These are phyloP conservation scores for Thera obeliscata DNA, from an alignment of 2,888 invertebrate species.

Conservation along the genomic window DNA sequence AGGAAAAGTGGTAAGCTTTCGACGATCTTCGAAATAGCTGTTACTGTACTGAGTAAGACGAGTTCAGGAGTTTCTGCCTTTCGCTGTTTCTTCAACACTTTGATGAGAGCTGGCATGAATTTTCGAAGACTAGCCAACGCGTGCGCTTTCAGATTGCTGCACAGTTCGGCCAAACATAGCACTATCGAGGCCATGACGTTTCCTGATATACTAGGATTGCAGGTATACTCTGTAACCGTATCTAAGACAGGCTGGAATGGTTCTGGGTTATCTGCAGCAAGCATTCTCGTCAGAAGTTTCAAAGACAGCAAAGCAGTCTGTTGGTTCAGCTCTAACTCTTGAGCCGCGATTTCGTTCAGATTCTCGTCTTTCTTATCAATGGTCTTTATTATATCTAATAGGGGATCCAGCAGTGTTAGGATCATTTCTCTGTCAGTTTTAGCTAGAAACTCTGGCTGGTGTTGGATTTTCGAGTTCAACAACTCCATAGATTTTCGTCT, in stretches of 20 bases:
- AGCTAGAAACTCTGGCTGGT: slow-evolving; percentile 85
- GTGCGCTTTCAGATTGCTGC: slow-evolving; percentile 89
- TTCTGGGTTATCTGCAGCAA: slow-evolving; percentile 87
- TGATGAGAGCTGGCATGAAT: slow-evolving; percentile 91
- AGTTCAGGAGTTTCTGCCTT: slow-evolving; percentile 85
- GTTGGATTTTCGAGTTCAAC: slow-evolving; percentile 91
- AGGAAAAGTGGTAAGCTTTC: slow-evolving; percentile 92
- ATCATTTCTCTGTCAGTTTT: slow-evolving; percentile 81
- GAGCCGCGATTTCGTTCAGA: slow-evolving; percentile 62
- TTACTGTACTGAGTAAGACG: slow-evolving; percentile 89
- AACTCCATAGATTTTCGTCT: slow-evolving; percentile 93
- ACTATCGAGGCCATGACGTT: slow-evolving; percentile 90
- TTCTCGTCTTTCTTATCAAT: slow-evolving; percentile 70
- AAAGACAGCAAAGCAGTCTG: slow-evolving; percentile 93
- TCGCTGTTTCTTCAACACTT: slow-evolving; percentile 86
- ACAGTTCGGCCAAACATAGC: slow-evolving; percentile 91
- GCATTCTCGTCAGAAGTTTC: slow-evolving; percentile 90
- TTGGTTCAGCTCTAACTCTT: slow-evolving; percentile 88
- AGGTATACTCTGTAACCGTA: slow-evolving; percentile 86
- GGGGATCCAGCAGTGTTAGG: slow-evolving; percentile 84
- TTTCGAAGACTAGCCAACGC: slow-evolving; percentile 89
- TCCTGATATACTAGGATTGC: slow-evolving; percentile 77
- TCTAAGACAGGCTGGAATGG: slow-evolving; percentile 89
- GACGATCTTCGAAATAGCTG: slow-evolving; percentile 92
- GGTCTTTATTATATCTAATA: slow-evolving; percentile 85